Percentiles rank a stretch among this genome's conserved stretches.
These are phyloP conservation scores for Porites cylindrica DNA, from an alignment of 92 coral and sea anemone genomes.

Conservation along the genomic window DNA sequence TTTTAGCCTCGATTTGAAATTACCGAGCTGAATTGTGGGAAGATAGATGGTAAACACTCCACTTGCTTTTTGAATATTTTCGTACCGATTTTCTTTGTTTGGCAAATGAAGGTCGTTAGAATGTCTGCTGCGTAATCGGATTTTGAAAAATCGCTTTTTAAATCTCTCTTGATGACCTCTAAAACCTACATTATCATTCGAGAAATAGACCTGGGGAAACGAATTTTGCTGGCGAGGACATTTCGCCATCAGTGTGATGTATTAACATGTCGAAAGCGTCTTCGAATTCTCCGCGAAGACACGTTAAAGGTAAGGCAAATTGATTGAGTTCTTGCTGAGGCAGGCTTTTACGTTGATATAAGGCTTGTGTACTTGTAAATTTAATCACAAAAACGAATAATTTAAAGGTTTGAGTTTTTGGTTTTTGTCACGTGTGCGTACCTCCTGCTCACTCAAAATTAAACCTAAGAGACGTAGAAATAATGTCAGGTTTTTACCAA, in stretches of 20 bases:
- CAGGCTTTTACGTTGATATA: too few relatives aligned
- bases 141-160: not conserved
- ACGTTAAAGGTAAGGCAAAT: constrained; percentile 6
- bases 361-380: not conserved
- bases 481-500: not conserved
- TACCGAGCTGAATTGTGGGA: constrained; percentile 20
- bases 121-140: too few relatives aligned
- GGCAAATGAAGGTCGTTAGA: not conserved
- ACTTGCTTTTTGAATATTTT: too few relatives aligned
- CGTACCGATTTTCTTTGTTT: not conserved
- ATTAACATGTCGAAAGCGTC: constrained; percentile 21
- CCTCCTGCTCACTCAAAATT: not conserved
- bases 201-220: not conserved
- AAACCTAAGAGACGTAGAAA: not conserved
- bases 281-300: constrained; percentile 24
- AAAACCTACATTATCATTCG: not conserved
- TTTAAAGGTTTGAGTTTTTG: not conserved
- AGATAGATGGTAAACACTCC: not conserved
- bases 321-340: not conserved
- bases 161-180: not conserved
- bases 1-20: constrained; percentile 8
- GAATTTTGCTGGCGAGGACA: not conserved
- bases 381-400: not conserved
- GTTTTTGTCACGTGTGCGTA: not conserved
- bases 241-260: not conserved